Evolutionary conservation across 2,888 invertebrate genomes (phyloP).

Genomic region (Pyrochroa serraticornis): DNA sequence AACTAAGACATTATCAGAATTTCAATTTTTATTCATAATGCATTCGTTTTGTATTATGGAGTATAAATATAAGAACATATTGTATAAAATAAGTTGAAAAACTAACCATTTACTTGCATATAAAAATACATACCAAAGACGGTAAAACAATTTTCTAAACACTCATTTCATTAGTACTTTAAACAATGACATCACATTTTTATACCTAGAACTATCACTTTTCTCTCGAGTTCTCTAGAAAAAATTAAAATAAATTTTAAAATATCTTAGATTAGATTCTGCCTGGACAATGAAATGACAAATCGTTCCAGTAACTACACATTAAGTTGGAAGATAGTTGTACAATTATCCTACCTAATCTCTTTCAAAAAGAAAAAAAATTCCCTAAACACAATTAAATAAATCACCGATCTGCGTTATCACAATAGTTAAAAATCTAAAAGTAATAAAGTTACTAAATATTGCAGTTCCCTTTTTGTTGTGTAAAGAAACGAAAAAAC

Average conservation of each 20-base stretch:
- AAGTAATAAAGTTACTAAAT: constrained; percentile 6
- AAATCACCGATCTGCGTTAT: constrained; percentile 11
- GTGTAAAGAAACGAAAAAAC: constrained; percentile 4
- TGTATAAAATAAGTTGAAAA: constrained; percentile 23
- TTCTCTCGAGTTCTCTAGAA: constrained; percentile 18
- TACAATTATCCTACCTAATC: too few relatives aligned
- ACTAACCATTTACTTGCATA: constrained; percentile 15
- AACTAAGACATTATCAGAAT: too few relatives aligned
- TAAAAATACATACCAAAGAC: constrained; percentile 22
- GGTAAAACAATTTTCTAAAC: constrained; percentile 20
- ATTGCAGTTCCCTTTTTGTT: constrained; percentile 9
- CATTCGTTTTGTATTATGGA: constrained; percentile 5
- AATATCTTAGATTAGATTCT: constrained; percentile 5
- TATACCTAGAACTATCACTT: constrained; percentile 21
- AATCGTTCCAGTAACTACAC: constrained; percentile 11
- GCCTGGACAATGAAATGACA: background rate
- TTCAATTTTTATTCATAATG: constrained; percentile 17
- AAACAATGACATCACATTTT: constrained; percentile 18
- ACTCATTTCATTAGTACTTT: constrained; percentile 16
- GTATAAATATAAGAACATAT: constrained; percentile 27
- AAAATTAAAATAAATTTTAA: constrained; percentile 14
- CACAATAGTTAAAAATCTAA: constrained; percentile 14
- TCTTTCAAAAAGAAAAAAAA: constrained; percentile 8
- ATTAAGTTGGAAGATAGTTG: constrained; percentile 16
- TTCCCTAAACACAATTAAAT: constrained; percentile 10